These are phyloP conservation scores for Coilia nasus DNA, from an alignment of 2,797 vertebrate species.

Conservation along the genomic window DNA sequence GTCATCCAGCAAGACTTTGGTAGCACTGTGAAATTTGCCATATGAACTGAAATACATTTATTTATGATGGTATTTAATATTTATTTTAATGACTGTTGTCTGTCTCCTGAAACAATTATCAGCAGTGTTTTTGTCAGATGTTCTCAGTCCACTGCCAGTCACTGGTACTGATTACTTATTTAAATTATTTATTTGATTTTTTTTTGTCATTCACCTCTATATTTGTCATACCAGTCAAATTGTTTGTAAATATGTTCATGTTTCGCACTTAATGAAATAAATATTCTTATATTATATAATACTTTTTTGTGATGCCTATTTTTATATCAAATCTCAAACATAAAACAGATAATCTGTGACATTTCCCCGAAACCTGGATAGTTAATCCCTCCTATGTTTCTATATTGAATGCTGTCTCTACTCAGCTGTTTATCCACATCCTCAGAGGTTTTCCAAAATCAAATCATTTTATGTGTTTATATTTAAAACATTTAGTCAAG, in stretches of 20 bases:
- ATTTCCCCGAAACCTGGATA: background rate
- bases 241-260: constrained; percentile 78
- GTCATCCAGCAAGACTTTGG: constrained; percentile 57
- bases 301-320: constrained; percentile 58
- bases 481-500: no score
- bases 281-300: constrained; percentile 84
- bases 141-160: constrained; percentile 64
- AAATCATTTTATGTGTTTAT: background rate
- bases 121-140: constrained; percentile 64
- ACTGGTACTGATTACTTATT: constrained; percentile 70
- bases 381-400: background rate
- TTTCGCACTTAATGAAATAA: constrained; percentile 86
- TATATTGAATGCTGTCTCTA: background rate
- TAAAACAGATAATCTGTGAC: background rate
- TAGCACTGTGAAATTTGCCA: constrained; percentile 52
- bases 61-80: constrained; percentile 86
- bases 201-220: constrained; percentile 60
- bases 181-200: constrained; percentile 79
- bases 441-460: background rate
- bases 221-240: constrained; percentile 66
- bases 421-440: background rate
- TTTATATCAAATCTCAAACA: background rate
- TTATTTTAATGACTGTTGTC: constrained; percentile 75
- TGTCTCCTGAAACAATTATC: constrained; percentile 65
- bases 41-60: constrained; percentile 70